A percentile compares a stretch with the other conserved stretches of the same genome.
Evolutionary conservation across 1,140 invertebrate species (phyloP).

Genomic region (Rhizoglyphus robini): DNA sequence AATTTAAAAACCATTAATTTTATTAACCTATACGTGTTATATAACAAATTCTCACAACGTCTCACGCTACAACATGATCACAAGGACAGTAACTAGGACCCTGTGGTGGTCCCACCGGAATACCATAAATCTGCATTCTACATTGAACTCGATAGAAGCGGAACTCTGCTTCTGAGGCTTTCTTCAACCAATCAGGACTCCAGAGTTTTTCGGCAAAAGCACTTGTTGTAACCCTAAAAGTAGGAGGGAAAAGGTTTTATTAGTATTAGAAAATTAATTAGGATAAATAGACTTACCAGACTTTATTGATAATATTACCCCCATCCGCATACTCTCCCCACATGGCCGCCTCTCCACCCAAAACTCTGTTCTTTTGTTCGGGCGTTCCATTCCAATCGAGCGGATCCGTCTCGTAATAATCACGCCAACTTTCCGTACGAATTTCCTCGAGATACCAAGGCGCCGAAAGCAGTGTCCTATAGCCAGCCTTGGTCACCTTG

Average conservation of each 20-base stretch:
- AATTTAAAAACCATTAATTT: too few relatives aligned
- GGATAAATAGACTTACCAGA: neutral
- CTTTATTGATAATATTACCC: conserved; percentile 23
- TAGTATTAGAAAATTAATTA: neutral
- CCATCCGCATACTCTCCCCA: conserved; percentile 21
- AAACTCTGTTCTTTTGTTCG: conserved; percentile 9
- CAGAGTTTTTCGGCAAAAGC: conserved; percentile 73
- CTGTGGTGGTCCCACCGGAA: conserved; percentile 52
- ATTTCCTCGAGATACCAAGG: conserved; percentile 35
- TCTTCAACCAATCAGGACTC: conserved; percentile 38
- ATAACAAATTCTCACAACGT: too few relatives aligned
- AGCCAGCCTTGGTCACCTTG: conserved; percentile 32
- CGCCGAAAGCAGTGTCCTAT: conserved; percentile 31
- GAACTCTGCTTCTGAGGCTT: conserved; percentile 34
- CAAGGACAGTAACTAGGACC: conserved; percentile 33
- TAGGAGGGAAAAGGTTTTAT: neutral
- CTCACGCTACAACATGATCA: conserved; percentile 26
- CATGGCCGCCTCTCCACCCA: conserved; percentile 11
- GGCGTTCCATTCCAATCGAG: conserved; percentile 2
- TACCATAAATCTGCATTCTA: conserved; percentile 54
- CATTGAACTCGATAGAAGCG: conserved; percentile 70
- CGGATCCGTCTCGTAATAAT: conserved; percentile 30
- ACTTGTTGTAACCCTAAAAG: conserved; percentile 49
- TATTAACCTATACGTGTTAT: too few relatives aligned
- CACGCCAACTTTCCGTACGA: conserved; percentile 36